Base-by-base conservation (phyloP, 1,140 invertebrate species). In the Delia radicum region DNA sequence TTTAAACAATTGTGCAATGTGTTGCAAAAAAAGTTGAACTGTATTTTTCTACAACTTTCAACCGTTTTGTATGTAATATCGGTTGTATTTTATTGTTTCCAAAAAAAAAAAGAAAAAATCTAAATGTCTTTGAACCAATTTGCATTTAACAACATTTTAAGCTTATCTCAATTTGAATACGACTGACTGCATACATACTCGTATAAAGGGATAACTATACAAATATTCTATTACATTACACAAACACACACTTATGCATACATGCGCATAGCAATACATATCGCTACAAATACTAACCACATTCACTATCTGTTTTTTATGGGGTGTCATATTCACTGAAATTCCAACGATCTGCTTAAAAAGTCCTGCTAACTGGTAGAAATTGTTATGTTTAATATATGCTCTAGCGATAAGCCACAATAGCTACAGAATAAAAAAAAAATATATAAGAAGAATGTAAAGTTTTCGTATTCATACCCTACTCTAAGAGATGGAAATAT, bases 131-230 rank as follows among this genome's bases (percentile, higher is more conserved):
- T n/a, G n/a, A n/a, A n/a, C 15, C 28, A 71, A 71, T 71, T 71
- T 71, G 67, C 67, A 71, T 71, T 71, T 71, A 42, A 71, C 67
- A 33, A 37, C 18, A n/a, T 71, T 71, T 42, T 71, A 27, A 27
- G 21, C 61, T 63, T 63, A 26, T 63, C 61, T 10, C n/a, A 63
- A 62, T 63, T 63, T 63, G 24, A 63, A 63, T 63, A 63, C 61
- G 61, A 28, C 61, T 63, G 61, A 63, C 26, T 63, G 61, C 61
- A 63, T 27, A 63, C 61, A 63, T 27, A n/a, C n/a, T n/a, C n/a
- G n/a, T 63, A 27, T 27, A 62, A 63, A 63, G 18, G 21, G 61
- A 63, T 63, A 63, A 26, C n/a, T 42, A 42, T 42, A 10, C 37
- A 15, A 15, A 42, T 42, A n/a, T n/a, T n/a, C n/a, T n/a, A n/a